Conservation (phyloP, 2,113 vertebrate species). For the Felis catus region DNA sequence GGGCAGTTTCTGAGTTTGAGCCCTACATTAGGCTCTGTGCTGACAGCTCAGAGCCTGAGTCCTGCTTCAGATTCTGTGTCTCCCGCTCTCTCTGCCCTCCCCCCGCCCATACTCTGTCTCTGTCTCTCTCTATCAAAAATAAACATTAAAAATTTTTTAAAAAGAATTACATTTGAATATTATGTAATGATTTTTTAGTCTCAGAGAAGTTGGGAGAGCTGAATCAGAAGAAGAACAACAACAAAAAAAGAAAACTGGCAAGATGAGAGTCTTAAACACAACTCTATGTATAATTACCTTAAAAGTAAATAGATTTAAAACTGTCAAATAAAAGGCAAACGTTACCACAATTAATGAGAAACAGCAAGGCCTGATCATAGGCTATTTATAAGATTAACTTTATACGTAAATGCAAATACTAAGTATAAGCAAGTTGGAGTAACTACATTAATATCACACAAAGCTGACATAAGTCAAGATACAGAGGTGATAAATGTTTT, state of each 20-base stretch:
- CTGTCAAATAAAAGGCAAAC: neutral
- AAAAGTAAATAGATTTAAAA: neutral
- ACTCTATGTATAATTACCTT: neutral
- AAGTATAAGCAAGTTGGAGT: neutral
- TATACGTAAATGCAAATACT: neutral
- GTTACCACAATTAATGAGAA: neutral
- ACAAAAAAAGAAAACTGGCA: neutral
- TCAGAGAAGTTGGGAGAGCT: neutral
- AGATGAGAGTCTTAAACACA: neutral
- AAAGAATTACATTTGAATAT: neutral
- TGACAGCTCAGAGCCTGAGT: too few relatives aligned
- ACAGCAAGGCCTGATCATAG: neutral
- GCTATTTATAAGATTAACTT: neutral
- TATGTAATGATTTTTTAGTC: neutral
- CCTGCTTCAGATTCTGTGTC: too few relatives aligned
- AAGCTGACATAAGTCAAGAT: neutral
- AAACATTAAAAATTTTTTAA: too few relatives aligned
- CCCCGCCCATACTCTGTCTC: too few relatives aligned
- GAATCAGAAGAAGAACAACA: neutral
- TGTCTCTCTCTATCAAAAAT: too few relatives aligned
- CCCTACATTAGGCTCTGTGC: too few relatives aligned
- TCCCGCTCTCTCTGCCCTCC: too few relatives aligned
- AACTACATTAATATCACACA: neutral
- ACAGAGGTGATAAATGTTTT: neutral
- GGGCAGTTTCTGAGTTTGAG: too few relatives aligned